These are phyloP conservation scores for Edolisoma coerulescens DNA, from an alignment of 2,113 vertebrate species.

Conservation along the genomic window DNA sequence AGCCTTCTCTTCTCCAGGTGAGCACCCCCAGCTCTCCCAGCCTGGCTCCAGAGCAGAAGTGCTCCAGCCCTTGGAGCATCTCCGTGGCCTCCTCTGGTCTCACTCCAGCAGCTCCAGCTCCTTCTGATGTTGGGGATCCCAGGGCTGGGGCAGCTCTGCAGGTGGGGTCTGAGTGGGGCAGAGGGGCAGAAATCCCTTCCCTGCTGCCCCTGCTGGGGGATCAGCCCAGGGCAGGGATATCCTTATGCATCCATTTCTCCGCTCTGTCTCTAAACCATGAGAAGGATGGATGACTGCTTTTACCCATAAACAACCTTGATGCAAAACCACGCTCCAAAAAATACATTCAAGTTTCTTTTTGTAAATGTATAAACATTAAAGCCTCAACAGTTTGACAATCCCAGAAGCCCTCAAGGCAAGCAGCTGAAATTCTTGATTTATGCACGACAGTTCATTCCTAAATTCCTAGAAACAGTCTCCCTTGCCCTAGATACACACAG, in stretches of 20 bases:
- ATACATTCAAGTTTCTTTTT: background rate
- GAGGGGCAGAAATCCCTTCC: background rate
- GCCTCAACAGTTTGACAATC: background rate
- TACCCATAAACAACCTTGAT: background rate
- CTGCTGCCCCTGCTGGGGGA: background rate
- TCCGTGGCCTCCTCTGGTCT: background rate
- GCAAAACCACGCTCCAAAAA: background rate
- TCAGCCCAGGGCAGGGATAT: background rate
- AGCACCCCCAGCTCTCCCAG: background rate
- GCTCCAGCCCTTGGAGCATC: fast-evolving
- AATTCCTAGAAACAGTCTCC: slow-evolving; percentile 13
- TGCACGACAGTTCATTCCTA: background rate
- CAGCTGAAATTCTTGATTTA: background rate
- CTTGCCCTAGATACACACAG: background rate
- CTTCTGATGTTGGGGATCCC: fast-evolving
- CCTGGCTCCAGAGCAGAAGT: background rate
- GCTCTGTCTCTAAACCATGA: background rate
- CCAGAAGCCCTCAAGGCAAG: background rate
- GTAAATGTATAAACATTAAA: background rate
- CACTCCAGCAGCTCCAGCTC: background rate
- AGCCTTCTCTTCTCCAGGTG: background rate
- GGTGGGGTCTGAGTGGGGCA: background rate
- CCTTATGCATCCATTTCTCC: background rate
- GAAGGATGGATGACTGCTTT: background rate
- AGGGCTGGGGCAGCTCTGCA: background rate